These are phyloP conservation scores for Asbolus verrucosus DNA, from an alignment of 1,140 invertebrate genomes.

Conservation along the genomic window DNA sequence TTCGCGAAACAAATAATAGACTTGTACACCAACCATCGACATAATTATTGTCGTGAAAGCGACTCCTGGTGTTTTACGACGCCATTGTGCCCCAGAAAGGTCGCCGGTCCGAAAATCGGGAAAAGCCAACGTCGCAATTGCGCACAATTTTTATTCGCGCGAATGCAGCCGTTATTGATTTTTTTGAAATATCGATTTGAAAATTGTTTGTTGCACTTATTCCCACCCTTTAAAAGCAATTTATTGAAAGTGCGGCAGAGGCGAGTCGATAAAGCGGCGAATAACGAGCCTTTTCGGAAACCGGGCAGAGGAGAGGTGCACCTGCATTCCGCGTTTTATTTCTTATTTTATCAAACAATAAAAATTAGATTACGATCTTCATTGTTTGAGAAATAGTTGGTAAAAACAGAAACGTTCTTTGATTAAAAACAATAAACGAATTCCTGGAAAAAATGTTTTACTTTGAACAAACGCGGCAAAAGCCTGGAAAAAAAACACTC, in stretches of 20 bases:
- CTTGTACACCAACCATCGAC: background rate
- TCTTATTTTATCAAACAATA: slow-evolving; percentile 42
- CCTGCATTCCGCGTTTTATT: slow-evolving; percentile 42
- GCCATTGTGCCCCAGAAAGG: background rate
- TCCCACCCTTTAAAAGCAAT: no score
- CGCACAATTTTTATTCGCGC: slow-evolving; percentile 2
- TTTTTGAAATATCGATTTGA: slow-evolving; percentile 8
- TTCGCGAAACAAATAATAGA: background rate
- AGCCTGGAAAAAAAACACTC: slow-evolving; percentile 27
- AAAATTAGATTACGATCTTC: slow-evolving; percentile 42
- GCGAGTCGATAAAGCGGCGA: no score
- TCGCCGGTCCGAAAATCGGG: no score
- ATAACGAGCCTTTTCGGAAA: no score
- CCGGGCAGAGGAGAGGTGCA: no score
- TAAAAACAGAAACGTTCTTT: slow-evolving; percentile 24
- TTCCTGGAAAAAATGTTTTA: slow-evolving; percentile 44
- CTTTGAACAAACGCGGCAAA: slow-evolving; percentile 28
- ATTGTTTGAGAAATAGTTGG: slow-evolving; percentile 32
- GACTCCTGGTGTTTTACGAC: background rate
- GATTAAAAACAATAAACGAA: slow-evolving; percentile 45
- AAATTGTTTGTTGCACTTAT: no score
- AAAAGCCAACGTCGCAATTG: no score
- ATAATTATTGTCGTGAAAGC: slow-evolving; percentile 2
- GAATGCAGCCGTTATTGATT: background rate
- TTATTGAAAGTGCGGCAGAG: no score